These are phyloP conservation scores for Agapornis canus DNA, from an alignment of 2,797 vertebrate species.

Conservation along the genomic window DNA sequence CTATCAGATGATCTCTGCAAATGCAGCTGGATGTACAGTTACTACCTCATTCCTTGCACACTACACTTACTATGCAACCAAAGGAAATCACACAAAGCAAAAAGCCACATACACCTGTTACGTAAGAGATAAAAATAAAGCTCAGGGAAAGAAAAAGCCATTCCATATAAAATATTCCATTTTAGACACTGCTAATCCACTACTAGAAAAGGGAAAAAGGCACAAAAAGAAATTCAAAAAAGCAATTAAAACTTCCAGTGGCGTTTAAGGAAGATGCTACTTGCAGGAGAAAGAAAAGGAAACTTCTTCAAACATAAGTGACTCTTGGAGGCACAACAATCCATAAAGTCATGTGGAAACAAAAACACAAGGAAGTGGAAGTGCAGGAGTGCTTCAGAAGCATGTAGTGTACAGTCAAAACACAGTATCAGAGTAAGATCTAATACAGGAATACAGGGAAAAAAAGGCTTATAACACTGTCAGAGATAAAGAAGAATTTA, in stretches of 20 bases:
- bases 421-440: not conserved
- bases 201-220: not conserved
- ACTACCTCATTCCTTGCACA: not conserved
- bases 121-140: not conserved
- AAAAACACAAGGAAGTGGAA: not conserved
- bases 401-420: not conserved
- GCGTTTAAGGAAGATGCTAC: not conserved
- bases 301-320: not conserved
- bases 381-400: not conserved
- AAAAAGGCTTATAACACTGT: not conserved
- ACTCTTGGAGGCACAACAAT: not conserved
- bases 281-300: not conserved
- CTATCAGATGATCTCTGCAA: not conserved
- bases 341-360: not conserved
- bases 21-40: not conserved
- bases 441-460: not conserved
- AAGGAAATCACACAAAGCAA: not conserved
- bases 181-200: not conserved
- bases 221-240: not conserved
- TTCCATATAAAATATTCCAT: not conserved
- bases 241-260: not conserved
- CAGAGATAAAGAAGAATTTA: not conserved
- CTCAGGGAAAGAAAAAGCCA: not conserved
- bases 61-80: not conserved
- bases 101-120: not conserved